Base-by-base conservation (phyloP, 2,113 vertebrate genomes). In the Pachypanchax playfairii region DNA sequence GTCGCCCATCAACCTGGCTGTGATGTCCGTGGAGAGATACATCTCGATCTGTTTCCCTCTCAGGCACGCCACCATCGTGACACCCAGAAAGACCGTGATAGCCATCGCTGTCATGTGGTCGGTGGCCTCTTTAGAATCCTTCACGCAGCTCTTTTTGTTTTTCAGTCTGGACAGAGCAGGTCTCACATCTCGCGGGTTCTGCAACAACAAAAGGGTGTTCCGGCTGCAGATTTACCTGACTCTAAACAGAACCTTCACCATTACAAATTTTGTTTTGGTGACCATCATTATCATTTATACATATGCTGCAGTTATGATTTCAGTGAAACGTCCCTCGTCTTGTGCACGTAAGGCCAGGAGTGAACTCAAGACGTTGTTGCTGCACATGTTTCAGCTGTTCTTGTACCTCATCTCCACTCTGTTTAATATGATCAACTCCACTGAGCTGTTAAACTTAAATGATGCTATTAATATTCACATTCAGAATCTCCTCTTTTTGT, bases 21-120 rank as follows among this genome's bases (percentile, higher is more conserved):
- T 83, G 20, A 90, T 91, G 88, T 87, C 82, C 35, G 36, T 90
- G 35, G 84, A 91, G 72, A 75, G 87, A 8, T 90, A 88, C 17
- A 59, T 91, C 15, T 84, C 88, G n/a, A 65, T 90, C 39, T 87
- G 84, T 49, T 85, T 87, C 21, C 87, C 88, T 0, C 77, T 90
- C 29, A 84, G 75, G 38, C 85, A 88, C 11, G 39, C 57, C 4
- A 33, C 51, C 6, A 70, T 89, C 14, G 43, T 64, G 22, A 86
- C 63, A 1, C 20, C 6, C 0, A 70, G 60, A 39, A 61, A 3
- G 1, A 82, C 82, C 0, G 4, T 20, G 7, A 13, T 67, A 3
- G 75, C 75, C 35, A 65, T 88, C 0, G 36, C 36, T 8, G 36
- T 72, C 1, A 73, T 87, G 26, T 90, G 86, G 86, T 35, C 53